These are phyloP conservation scores for Bradynema listronoti DNA, from an alignment of 1,140 invertebrate genomes.

Conservation along the genomic window DNA sequence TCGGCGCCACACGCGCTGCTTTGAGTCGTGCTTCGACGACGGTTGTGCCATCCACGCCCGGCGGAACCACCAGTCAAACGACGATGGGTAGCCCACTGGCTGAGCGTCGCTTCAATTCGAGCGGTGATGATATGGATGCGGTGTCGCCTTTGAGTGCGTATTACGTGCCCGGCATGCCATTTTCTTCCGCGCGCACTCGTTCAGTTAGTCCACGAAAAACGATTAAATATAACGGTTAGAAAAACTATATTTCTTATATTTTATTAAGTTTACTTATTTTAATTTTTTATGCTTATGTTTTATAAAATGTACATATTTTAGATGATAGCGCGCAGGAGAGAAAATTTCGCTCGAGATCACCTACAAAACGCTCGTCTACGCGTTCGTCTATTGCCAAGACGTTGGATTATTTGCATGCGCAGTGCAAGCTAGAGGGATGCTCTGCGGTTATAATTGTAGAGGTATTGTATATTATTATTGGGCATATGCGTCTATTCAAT, in stretches of 20 bases:
- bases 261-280: neutral
- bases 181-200: constrained; percentile 7
- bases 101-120: neutral
- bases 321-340: neutral
- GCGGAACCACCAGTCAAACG: neutral
- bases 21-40: neutral
- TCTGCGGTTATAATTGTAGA: constrained; percentile 51
- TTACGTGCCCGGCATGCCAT: neutral
- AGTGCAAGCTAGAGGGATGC: constrained; percentile 54
- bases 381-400: constrained; percentile 19
- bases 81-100: neutral
- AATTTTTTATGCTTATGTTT: neutral
- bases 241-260: neutral
- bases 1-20: no score
- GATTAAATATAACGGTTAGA: neutral
- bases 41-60: neutral
- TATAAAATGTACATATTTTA: neutral
- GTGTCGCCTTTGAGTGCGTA: neutral
- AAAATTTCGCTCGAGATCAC: constrained; percentile 31
- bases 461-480: constrained; percentile 26
- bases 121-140: neutral
- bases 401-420: constrained; percentile 51
- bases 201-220: constrained; percentile 24
- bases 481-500: constrained; percentile 1
- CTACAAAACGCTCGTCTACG: constrained; percentile 19